These are phyloP conservation scores for Psammodynastes pulverulentus DNA, from an alignment of 2,113 vertebrate genomes.

Conservation along the genomic window DNA sequence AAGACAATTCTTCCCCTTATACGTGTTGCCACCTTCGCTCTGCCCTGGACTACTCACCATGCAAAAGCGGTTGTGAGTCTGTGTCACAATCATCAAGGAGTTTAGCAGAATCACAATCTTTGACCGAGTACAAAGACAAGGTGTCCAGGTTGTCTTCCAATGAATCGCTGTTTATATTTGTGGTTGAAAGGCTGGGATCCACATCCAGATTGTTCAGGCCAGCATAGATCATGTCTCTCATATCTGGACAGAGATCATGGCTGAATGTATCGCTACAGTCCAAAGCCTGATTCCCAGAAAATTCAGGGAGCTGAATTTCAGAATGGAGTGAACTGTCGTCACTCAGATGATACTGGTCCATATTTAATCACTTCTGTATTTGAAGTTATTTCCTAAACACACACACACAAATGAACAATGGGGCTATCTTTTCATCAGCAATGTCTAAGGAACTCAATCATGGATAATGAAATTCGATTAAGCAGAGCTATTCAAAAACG, in stretches of 20 bases:
- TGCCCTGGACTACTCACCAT: conserved; percentile 40
- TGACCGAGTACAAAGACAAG: conserved; percentile 44
- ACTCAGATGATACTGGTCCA: conserved; percentile 57
- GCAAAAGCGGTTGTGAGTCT: conserved; percentile 41
- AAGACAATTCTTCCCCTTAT: not conserved
- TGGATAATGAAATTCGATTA: not conserved
- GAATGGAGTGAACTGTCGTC: conserved; percentile 41
- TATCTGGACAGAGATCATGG: conserved; percentile 44
- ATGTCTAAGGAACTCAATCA: not conserved
- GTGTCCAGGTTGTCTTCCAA: conserved; percentile 49
- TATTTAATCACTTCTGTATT: conserved; percentile 22
- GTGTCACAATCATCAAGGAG: conserved; percentile 52
- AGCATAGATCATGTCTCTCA: conserved; percentile 43
- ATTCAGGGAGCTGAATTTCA: conserved; percentile 47
- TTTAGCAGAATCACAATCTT: conserved; percentile 44
- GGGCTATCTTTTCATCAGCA: not conserved
- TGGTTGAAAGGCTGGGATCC: conserved; percentile 30
- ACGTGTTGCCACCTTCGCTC: not conserved
- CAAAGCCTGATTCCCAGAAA: conserved; percentile 50
- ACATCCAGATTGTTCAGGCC: conserved; percentile 45
- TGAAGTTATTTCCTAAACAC: conserved; percentile 28
- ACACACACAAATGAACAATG: not conserved
- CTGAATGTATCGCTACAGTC: conserved; percentile 45
- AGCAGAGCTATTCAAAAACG: not conserved
- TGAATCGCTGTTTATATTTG: conserved; percentile 7